Evolutionary conservation across 1,140 invertebrate genomes (phyloP), one percentile per base, ranked within the genome.

Genomic region (Heliconius nattereri): DNA sequence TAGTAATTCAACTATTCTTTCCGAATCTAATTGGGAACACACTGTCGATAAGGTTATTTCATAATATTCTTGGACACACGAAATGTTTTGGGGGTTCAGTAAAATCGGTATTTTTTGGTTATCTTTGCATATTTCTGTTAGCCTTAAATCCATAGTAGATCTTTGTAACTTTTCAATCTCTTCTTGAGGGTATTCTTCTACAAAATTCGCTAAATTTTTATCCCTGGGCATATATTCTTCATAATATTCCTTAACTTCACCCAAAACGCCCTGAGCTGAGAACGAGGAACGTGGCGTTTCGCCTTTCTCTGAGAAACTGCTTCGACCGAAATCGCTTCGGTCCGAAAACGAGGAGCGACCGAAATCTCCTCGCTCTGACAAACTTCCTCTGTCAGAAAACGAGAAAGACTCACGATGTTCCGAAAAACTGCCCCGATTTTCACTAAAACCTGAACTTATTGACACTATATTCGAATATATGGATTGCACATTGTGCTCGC

Each of bases 1-100:
- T 9, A 99, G 95, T 81, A 98, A 95, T 79, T 97, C 96, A 13
- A 99, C 94, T 78, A 99, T 98, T 71, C 98, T 96, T 70, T 96
- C 96, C 1, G 97, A 96, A 89, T 97, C 96, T 57, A 98, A 92
- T 85, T 97, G 96, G 19, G 97, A 97, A 88, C 97, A 98, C 70
- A 97, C 96, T 23, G 97, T 96, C 0, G 97, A 97, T n/a, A 98
- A 90, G 26, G 96, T 96, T 1, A 98, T 96, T 89, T 97, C 96
- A 77, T 95, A 96, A 81, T 95, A 95, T 85, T 96, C 95, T 70
- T 95, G 95, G 1, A 89, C 87, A 76, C 89, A 90, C 1, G 89
- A 94, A 0, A 92, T 86, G 40, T 92, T 89, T 70, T 92, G 91
- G 0, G 90, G 92, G 78, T 89, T 94, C 1, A 94, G 76, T 11